phyloP scores from a whole-genome alignment of 2,113 vertebrate genomes.

The Piprites chloris region DNA sequence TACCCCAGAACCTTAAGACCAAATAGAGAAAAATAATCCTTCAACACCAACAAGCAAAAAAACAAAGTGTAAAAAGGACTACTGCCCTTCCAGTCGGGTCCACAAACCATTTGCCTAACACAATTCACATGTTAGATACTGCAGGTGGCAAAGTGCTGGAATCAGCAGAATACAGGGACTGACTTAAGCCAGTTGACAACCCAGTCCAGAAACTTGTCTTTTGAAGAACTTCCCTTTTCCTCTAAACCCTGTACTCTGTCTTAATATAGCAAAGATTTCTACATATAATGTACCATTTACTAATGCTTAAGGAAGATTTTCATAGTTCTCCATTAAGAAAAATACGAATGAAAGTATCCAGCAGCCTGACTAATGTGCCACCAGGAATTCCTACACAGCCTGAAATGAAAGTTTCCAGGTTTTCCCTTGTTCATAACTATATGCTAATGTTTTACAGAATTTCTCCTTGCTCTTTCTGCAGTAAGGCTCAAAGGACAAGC shows the following conservation, averaged over 20 bases:
- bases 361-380: background rate
- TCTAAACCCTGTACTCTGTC: background rate
- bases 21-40: background rate
- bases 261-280: background rate
- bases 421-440: background rate
- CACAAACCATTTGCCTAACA: background rate
- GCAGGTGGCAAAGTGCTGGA: background rate
- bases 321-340: background rate
- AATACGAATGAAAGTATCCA: background rate
- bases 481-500: background rate
- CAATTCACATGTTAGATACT: background rate
- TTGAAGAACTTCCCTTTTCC: background rate
- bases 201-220: background rate
- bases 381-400: background rate
- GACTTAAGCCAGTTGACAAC: background rate
- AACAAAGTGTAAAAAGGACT: background rate
- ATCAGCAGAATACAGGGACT: background rate
- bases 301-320: background rate
- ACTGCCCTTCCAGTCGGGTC: background rate
- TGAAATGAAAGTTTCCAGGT: background rate
- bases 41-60: background rate
- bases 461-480: background rate
- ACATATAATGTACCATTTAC: background rate
- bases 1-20: background rate
- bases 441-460: background rate